phyloP scores from a whole-genome alignment of 2,113 vertebrate species.

The Platichthys stellatus region DNA sequence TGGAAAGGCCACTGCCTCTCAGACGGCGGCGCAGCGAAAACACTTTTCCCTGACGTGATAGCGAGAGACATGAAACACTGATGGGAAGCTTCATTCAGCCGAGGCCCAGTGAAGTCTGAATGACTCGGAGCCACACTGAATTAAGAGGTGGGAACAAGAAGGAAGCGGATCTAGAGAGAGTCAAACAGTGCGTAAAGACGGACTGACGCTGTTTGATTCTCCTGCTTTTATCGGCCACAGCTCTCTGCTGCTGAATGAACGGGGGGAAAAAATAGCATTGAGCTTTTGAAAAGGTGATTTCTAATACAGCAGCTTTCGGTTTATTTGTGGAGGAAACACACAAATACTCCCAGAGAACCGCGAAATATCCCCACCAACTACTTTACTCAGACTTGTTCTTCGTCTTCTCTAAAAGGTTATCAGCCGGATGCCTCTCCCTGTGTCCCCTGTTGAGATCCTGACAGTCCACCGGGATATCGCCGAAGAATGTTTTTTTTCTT shows the following conservation, averaged over 20 bases:
- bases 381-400: slow-evolving; percentile 30
- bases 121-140: slow-evolving; percentile 46
- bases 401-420: slow-evolving; percentile 57
- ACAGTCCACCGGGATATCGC: slow-evolving; percentile 33
- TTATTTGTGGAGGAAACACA: not conserved
- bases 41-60: slow-evolving; percentile 54
- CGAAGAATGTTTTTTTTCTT: slow-evolving; percentile 31
- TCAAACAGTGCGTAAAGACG: slow-evolving; percentile 39
- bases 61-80: slow-evolving; percentile 60
- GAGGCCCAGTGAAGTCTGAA: slow-evolving; percentile 61
- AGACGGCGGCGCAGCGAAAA: slow-evolving; percentile 50
- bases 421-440: slow-evolving; percentile 11
- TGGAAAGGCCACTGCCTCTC: slow-evolving; percentile 52
- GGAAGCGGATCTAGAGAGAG: slow-evolving; percentile 23
- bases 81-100: slow-evolving; percentile 52
- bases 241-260: slow-evolving; percentile 11
- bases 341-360: slow-evolving; percentile 4
- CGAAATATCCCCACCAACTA: slow-evolving; percentile 15
- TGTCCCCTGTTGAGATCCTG: slow-evolving; percentile 33
- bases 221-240: slow-evolving; percentile 14
- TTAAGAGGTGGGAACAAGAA: slow-evolving; percentile 35
- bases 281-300: slow-evolving; percentile 8
- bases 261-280: not conserved
- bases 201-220: slow-evolving; percentile 38
- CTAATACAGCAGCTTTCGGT: not conserved